A percentile compares a stretch with the other conserved stretches of the same genome.
Conservation (phyloP, 2,888 invertebrate species). For the Bimastos eiseni region DNA sequence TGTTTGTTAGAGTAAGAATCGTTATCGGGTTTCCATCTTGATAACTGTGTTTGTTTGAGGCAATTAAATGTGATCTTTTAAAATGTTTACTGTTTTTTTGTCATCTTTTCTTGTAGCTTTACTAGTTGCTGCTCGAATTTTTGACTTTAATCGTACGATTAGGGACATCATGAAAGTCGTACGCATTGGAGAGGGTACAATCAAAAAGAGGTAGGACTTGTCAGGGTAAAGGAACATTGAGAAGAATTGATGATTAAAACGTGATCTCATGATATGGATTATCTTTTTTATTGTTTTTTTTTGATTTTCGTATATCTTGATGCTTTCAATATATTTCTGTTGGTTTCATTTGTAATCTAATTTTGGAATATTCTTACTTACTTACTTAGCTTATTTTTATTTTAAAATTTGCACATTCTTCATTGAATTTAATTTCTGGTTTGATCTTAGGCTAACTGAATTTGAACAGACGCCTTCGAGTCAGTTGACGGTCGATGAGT, state of each 20-base stretch:
- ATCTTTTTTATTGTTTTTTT: too few species aligned
- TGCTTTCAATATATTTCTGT: background rate
- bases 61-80: background rate
- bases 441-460: constrained; percentile 72
- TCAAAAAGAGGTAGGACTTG: constrained; percentile 75
- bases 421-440: constrained; percentile 20
- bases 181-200: constrained; percentile 89
- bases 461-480: constrained; percentile 96
- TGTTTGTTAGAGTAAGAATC: too few species aligned
- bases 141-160: constrained; percentile 84
- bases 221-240: background rate
- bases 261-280: background rate
- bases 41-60: background rate
- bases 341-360: background rate
- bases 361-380: too few species aligned
- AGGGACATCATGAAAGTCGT: constrained; percentile 89
- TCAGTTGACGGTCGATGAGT: constrained; percentile 90
- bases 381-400: too few species aligned
- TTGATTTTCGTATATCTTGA: background rate
- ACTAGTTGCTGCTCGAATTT: constrained; percentile 87
- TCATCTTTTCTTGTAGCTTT: constrained; percentile 70
- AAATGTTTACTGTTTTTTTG: background rate
- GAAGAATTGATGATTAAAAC: background rate
- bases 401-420: background rate
- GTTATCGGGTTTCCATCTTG: too few species aligned